Evolutionary conservation across 2,888 invertebrate genomes (phyloP).

Genomic region (Herminia tarsipennalis): DNA sequence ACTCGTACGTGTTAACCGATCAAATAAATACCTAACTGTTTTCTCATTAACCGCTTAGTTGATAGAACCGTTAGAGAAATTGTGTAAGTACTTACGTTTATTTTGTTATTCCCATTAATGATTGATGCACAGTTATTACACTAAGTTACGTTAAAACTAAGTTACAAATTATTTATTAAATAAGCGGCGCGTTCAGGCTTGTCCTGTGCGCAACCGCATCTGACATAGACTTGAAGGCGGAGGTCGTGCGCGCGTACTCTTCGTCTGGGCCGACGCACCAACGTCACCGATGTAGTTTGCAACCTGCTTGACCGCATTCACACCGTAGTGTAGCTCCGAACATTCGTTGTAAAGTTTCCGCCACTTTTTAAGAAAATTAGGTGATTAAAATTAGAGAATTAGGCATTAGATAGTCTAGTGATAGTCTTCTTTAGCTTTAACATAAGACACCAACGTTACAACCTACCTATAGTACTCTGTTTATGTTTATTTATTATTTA

Average conservation of each 20-base stretch:
- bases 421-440: too few species aligned
- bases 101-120: conserved; percentile 58
- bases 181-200: conserved; percentile 53
- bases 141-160: conserved; percentile 39
- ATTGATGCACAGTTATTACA: conserved; percentile 41
- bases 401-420: too few species aligned
- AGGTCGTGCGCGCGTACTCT: conserved; percentile 43
- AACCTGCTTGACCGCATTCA: conserved; percentile 59
- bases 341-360: conserved; percentile 22
- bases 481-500: too few species aligned
- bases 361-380: too few species aligned
- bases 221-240: conserved; percentile 45
- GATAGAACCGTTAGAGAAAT: conserved; percentile 47
- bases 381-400: too few species aligned
- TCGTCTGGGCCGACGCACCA: conserved; percentile 35
- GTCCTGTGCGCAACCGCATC: conserved; percentile 65
- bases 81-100: conserved; percentile 59
- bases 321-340: conserved; percentile 52
- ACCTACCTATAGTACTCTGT: too few species aligned
- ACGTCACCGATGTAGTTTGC: conserved; percentile 64
- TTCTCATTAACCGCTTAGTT: conserved; percentile 43
- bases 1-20: conserved; percentile 33
- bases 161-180: conserved; percentile 30
- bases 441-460: too few species aligned
- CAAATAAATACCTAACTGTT: conserved; percentile 53